phyloP scores from a whole-genome alignment of 2,797 vertebrate species.

The Oryzias sinensis region DNA sequence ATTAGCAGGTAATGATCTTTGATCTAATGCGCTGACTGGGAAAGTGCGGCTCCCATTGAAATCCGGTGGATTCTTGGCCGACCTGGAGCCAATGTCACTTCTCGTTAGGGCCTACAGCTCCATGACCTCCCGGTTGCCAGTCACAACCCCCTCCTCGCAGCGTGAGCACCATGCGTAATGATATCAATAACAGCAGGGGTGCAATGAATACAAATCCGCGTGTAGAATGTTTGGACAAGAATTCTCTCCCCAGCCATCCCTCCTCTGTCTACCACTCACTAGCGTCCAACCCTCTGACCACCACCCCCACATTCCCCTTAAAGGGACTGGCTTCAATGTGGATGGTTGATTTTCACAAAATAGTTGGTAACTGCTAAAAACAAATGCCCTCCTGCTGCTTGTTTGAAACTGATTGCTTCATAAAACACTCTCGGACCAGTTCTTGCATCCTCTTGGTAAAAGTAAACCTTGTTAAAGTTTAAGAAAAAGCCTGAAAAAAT shows the following conservation, averaged over 20 bases:
- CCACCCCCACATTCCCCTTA: conserved; percentile 14
- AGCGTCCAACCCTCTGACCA: conserved; percentile 43
- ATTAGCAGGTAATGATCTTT: conserved; percentile 86
- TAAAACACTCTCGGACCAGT: neutral
- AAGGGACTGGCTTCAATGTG: conserved; percentile 47
- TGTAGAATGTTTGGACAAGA: conserved; percentile 88
- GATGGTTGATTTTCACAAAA: conserved; percentile 53
- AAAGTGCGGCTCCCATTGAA: conserved; percentile 82
- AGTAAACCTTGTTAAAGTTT: neutral
- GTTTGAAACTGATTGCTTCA: conserved; percentile 7
- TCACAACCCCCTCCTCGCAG: conserved; percentile 72
- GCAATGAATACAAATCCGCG: conserved; percentile 87
- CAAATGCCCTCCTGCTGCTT: conserved; percentile 58
- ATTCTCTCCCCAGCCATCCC: conserved; percentile 65
- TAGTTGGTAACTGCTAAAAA: conserved; percentile 43
- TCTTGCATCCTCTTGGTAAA: neutral
- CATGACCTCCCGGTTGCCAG: conserved; percentile 75
- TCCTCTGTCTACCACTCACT: conserved; percentile 45
- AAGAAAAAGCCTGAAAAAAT: conserved; percentile 31
- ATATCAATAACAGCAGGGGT: conserved; percentile 86
- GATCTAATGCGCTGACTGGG: conserved; percentile 83
- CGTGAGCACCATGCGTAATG: conserved; percentile 83
- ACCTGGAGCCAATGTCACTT: conserved; percentile 96
- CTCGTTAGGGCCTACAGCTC: conserved; percentile 85
- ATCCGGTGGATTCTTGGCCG: conserved; percentile 81